Conservation (phyloP, 2,113 vertebrate genomes). For the Proteles cristata region DNA sequence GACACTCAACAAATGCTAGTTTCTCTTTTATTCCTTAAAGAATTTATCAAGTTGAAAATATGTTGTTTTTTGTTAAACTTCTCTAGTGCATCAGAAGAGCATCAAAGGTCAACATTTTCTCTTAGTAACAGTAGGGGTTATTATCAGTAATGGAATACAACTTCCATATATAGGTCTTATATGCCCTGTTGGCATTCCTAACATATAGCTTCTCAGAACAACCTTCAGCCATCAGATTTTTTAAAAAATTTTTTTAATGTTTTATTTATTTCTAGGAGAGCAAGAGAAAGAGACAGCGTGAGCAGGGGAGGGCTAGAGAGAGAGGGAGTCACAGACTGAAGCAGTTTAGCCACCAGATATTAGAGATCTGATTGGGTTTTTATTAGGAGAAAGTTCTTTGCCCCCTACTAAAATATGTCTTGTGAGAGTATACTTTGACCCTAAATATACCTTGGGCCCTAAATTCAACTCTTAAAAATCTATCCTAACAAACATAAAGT, state of each 20-base stretch:
- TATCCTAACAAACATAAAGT: background rate
- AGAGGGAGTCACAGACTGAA: too few relatives aligned
- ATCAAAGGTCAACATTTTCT: background rate
- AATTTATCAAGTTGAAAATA: background rate
- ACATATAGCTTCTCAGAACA: background rate
- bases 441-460: background rate
- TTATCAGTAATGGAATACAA: background rate
- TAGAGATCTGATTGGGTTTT: background rate
- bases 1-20: background rate
- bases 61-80: background rate
- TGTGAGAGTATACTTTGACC: background rate
- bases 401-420: background rate
- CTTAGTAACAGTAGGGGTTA: background rate
- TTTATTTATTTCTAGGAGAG: too few relatives aligned
- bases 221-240: background rate
- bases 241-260: too few relatives aligned
- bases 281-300: too few relatives aligned
- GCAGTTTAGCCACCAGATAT: background rate
- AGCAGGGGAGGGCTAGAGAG: too few relatives aligned
- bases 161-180: background rate
- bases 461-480: background rate
- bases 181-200: background rate
- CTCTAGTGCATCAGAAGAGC: background rate
- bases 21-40: background rate
- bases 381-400: slow-evolving; percentile 33